These are phyloP conservation scores for Ips nitidus DNA, from an alignment of 1,140 invertebrate genomes.

Conservation along the genomic window DNA sequence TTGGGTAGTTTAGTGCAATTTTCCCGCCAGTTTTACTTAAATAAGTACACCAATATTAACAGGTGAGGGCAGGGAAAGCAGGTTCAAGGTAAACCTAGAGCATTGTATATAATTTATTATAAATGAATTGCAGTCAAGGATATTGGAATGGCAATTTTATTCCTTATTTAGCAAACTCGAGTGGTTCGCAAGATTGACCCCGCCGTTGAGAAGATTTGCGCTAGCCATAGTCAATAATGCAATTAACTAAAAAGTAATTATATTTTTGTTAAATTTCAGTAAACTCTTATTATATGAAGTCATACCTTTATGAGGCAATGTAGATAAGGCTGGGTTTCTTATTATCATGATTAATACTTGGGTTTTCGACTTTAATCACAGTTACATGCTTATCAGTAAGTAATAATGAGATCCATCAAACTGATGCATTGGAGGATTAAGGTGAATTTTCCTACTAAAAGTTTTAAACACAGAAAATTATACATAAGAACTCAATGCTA, in stretches of 20 bases:
- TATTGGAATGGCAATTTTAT: slow-evolving; percentile 5
- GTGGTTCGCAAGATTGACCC: background rate
- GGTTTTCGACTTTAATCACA: too few relatives aligned
- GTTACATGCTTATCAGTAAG: too few relatives aligned
- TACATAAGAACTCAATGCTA: too few relatives aligned
- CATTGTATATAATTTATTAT: background rate
- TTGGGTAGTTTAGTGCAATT: background rate
- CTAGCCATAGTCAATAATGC: background rate
- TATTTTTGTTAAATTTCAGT: background rate
- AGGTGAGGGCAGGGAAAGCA: too few relatives aligned
- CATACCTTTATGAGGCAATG: too few relatives aligned
- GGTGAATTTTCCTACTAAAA: too few relatives aligned
- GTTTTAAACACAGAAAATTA: too few relatives aligned
- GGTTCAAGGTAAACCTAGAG: background rate
- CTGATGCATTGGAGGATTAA: too few relatives aligned
- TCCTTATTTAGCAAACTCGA: slow-evolving; percentile 4
- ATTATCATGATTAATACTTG: too few relatives aligned
- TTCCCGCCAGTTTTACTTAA: background rate
- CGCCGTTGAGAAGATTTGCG: background rate
- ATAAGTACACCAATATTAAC: background rate
- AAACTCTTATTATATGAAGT: background rate
- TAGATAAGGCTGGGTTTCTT: too few relatives aligned
- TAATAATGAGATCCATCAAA: too few relatives aligned
- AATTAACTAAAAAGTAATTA: background rate
- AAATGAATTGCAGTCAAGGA: slow-evolving; percentile 9